phyloP scores from a whole-genome alignment of 2,888 invertebrate genomes.

The Protodeltote pygarga region DNA sequence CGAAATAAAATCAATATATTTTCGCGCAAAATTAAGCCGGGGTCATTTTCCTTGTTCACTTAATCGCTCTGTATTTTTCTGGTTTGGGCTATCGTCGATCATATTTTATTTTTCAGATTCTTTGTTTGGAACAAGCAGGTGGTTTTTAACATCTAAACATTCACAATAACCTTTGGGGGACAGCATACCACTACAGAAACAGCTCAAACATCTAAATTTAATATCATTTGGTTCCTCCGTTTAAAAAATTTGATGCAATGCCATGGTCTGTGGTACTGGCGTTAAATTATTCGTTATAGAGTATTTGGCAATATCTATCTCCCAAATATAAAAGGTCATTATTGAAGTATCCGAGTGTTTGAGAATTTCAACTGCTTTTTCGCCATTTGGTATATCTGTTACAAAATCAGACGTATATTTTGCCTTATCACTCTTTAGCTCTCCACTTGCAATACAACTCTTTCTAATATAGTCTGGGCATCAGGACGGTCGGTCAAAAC shows the following conservation, averaged over 20 bases:
- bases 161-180: conserved; percentile 17
- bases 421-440: too few species aligned
- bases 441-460: too few species aligned
- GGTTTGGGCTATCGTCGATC: not conserved
- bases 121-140: conserved; percentile 1
- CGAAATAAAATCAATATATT: too few species aligned
- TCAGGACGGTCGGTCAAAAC: too few species aligned
- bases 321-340: conserved; percentile 4
- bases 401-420: too few species aligned
- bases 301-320: conserved; percentile 2
- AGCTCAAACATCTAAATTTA: conserved; percentile 27
- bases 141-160: conserved; percentile 1
- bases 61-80: conserved; percentile 2
- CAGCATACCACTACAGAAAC: conserved; percentile 22
- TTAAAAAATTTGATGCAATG: conserved; percentile 1
- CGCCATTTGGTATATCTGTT: conserved; percentile 3
- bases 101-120: not conserved
- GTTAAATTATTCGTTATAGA: not conserved
- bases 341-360: conserved; percentile 1
- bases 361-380: conserved; percentile 5
- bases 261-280: conserved; percentile 7
- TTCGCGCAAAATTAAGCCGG: too few species aligned
- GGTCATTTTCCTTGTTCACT: conserved; percentile 3
- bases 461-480: too few species aligned
- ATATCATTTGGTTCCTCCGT: not conserved